These are phyloP conservation scores for Asbolus verrucosus DNA, from an alignment of 1,140 invertebrate genomes.

Conservation along the genomic window DNA sequence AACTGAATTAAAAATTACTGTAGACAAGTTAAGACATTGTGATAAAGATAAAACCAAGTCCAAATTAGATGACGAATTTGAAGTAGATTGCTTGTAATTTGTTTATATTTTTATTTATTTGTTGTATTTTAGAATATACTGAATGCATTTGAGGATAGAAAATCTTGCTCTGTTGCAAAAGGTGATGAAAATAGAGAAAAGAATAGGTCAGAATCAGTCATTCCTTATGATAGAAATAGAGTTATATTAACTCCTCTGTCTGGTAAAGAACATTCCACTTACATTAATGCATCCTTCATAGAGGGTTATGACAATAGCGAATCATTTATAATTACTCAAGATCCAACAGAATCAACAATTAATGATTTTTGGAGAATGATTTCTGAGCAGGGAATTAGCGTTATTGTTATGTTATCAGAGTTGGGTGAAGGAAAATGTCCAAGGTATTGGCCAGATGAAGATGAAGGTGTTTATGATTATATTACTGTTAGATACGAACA, in stretches of 20 bases:
- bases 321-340: conserved; percentile 96
- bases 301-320: conserved; percentile 95
- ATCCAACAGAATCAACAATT: conserved; percentile 89
- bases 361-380: conserved; percentile 98
- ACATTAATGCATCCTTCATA: conserved; percentile 97
- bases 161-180: conserved; percentile 83
- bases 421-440: conserved; percentile 83
- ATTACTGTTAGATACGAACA: conserved; percentile 88
- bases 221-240: conserved; percentile 93
- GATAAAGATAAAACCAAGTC: conserved; percentile 73
- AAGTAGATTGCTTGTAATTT: conserved; percentile 69
- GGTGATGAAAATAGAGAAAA: conserved; percentile 88
- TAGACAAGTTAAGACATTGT: conserved; percentile 79
- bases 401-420: conserved; percentile 95
- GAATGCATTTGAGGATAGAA: conserved; percentile 83
- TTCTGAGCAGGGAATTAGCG: conserved; percentile 90
- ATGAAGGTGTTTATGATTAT: conserved; percentile 84
- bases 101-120: neutral
- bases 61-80: conserved; percentile 87
- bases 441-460: conserved; percentile 93
- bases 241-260: conserved; percentile 87
- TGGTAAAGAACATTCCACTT: conserved; percentile 89
- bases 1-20: conserved; percentile 74
- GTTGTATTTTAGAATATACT: conserved; percentile 77
- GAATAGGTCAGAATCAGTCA: conserved; percentile 87